phyloP scores from a whole-genome alignment of 1,140 invertebrate species.

The Diploscapter pachys region DNA sequence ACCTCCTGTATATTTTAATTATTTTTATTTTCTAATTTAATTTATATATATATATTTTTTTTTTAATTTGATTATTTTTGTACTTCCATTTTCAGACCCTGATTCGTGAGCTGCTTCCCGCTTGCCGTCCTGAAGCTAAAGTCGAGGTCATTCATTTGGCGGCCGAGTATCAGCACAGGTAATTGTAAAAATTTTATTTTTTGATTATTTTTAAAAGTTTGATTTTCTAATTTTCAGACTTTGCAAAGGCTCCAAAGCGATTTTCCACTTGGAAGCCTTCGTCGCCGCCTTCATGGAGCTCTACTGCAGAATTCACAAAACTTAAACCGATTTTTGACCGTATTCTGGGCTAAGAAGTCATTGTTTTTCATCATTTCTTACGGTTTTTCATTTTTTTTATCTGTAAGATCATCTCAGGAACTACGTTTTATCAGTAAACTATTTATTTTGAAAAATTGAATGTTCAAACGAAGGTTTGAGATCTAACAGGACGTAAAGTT shows the following conservation, averaged over 20 bases:
- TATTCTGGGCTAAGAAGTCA: too few species aligned
- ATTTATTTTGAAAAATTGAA: too few species aligned
- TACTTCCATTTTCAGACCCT: conserved; percentile 29
- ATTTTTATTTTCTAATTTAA: background rate
- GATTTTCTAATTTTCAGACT: background rate
- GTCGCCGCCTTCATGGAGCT: conserved; percentile 32
- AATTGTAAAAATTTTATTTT: conserved; percentile 18
- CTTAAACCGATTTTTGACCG: background rate
- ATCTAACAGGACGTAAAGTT: too few species aligned
- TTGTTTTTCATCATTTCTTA: too few species aligned
- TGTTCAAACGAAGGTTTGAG: too few species aligned
- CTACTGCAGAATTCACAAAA: background rate
- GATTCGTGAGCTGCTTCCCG: conserved; percentile 27
- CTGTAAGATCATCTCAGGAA: too few species aligned
- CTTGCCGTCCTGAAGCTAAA: conserved; percentile 1
- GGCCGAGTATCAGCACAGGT: conserved; percentile 23
- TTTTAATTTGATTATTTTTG: conserved; percentile 7
- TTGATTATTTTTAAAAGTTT: conserved; percentile 13
- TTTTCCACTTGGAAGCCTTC: conserved; percentile 38
- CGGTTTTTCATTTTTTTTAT: too few species aligned
- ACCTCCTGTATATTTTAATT: background rate
- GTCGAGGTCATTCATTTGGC: conserved; percentile 22
- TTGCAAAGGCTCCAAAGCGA: conserved; percentile 22
- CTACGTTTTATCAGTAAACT: too few species aligned
- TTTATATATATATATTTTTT: conserved; percentile 1